Conservation (phyloP, 1,140 invertebrate species). For the Dreissena polymorpha region DNA sequence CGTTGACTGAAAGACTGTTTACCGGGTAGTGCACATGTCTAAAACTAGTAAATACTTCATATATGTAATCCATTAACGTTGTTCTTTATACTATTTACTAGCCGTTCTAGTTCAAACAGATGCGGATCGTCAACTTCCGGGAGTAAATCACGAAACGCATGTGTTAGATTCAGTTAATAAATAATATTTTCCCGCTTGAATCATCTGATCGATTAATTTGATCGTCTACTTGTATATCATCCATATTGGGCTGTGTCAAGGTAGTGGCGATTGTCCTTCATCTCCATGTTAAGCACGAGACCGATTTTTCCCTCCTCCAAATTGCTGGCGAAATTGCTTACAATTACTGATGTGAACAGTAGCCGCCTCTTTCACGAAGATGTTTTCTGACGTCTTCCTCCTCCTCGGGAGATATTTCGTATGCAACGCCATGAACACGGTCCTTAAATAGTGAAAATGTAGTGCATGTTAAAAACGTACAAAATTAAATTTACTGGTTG, state of each 20-base stretch:
- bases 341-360: constrained; percentile 55
- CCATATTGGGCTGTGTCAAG: constrained; percentile 84
- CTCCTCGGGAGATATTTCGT: constrained; percentile 88
- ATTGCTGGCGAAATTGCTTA: constrained; percentile 69
- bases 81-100: constrained; percentile 39
- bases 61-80: constrained; percentile 7
- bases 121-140: constrained; percentile 85
- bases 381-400: constrained; percentile 87
- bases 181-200: constrained; percentile 93
- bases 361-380: constrained; percentile 89
- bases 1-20: too few relatives aligned
- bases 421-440: constrained; percentile 94
- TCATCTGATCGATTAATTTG: constrained; percentile 88
- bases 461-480: too few relatives aligned
- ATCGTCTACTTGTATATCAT: constrained; percentile 88
- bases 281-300: constrained; percentile 92
- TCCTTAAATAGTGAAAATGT: constrained; percentile 79
- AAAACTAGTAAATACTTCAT: neutral
- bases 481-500: too few relatives aligned
- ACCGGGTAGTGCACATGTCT: too few relatives aligned
- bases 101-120: constrained; percentile 87
- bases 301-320: constrained; percentile 81
- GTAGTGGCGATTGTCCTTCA: constrained; percentile 87
- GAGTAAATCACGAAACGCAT: constrained; percentile 87
- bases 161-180: constrained; percentile 92